Base-by-base conservation (phyloP, 2,113 vertebrate genomes). In the Coptodon bakossiorum region DNA sequence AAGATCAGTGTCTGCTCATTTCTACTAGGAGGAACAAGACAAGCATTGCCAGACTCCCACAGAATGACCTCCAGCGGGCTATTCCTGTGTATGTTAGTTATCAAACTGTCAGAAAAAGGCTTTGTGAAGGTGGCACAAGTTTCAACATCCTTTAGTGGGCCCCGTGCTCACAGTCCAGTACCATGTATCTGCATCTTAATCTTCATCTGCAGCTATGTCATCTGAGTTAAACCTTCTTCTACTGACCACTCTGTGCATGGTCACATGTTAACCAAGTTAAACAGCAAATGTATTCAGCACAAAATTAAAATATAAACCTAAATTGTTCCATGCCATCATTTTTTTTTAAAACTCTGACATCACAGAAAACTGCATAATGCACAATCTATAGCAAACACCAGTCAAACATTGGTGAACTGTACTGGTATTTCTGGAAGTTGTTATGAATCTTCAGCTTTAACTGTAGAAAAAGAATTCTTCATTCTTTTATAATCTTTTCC, bases 391-490 rank as follows among this genome's bases (percentile, higher is more conserved):
- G 19, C 19, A 52, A 52, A 52, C 50, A 52, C 50, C 50, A 52
- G 50, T 52, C 19, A n/a, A 52, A 52, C 50, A n/a, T 5, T 52
- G 50, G 50, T n/a, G 50, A 52, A n/a, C 50, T 19, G n/a, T 52
- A 52, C 50, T 52, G 50, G 50, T 9, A n/a, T 52, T n/a, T 52
- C 17, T 52, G 50, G 8, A 52, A 9, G 17, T 52, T 52, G 48
- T 50, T 0, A 52, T 52, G 19, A 52, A n/a, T n/a, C 0, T 19
- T 52, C 48, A 52, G 0, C 17, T 0, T 52, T 52, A 52, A 52
- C 17, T n/a, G 17, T 52, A 52, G 8, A 52, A 52, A 52, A 52
- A 52, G 0, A 52, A 52, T 52, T 5, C 50, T 9, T 52, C 50
- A 52, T n/a, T 17, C 17, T 52, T 52, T 52, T 52, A 52, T 0